Evolutionary conservation across 2,113 vertebrate genomes (phyloP), one percentile per base, ranked within the genome.

Genomic region (Phalacrocorax pelagicus): DNA sequence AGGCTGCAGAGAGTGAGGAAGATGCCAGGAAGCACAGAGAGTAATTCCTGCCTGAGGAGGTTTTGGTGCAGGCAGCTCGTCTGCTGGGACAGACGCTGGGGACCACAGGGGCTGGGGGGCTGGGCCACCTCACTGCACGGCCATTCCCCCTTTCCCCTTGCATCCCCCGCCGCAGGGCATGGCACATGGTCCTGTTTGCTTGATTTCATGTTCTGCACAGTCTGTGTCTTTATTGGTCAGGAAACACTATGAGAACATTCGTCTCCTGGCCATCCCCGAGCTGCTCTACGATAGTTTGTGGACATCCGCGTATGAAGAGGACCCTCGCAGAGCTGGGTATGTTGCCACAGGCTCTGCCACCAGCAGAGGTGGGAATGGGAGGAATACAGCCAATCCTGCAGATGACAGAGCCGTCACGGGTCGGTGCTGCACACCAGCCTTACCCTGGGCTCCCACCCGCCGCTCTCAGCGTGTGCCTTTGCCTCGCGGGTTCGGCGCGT

Each of bases 381-480:
- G 22, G 8, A 15, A 22, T 8, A 34, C n/a, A 23, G n/a, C 23
- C 0, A 1, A 16, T 5, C 16, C 42, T 15, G 40, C 0, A 1
- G 49, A 4, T 10, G 32, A 38, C 46, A 14, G 65, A 7, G 2
- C 55, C 27, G 3, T 5, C 3, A 1, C 27, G 16, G 34, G 47
- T 19, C 8, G 55, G 4, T 23, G 2, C 17, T 21, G 32, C 27
- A 6, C 32, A 26, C n/a, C 36, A 17, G 32, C 62, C 36, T 23
- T 30, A 27, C 49, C 40, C 58, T 6, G 10, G 15, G 54, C 18
- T 52, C 38, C 18, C 38, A 19, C 12, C 34, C 2, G 1, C 38
- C 12, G 54, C 62, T 61, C 65, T 27, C 34, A 27, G 38, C 1
- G 3, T 11, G 46, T 32, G 36, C 30, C 36, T 32, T 42, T 30